phyloP scores from a whole-genome alignment of 2,113 vertebrate genomes.

The Crypturellus undulatus region DNA sequence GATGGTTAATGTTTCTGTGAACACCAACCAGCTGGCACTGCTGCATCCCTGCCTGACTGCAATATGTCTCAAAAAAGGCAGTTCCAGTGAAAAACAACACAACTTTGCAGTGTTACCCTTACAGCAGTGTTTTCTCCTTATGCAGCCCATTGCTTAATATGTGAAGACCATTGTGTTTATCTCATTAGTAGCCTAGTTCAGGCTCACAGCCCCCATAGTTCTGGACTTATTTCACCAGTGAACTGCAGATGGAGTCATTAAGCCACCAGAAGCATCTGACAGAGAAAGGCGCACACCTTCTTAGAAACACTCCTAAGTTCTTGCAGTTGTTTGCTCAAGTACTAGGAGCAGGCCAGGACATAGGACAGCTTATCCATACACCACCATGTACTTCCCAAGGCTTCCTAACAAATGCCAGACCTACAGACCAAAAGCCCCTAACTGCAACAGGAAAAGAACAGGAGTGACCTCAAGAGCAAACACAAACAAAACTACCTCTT shows the following conservation, averaged over 20 bases:
- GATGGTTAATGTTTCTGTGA: neutral
- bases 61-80: neutral
- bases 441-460: neutral
- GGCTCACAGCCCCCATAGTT: neutral
- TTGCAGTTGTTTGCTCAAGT: neutral
- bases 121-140: neutral
- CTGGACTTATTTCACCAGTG: constrained; percentile 54
- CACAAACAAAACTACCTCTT: neutral
- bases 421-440: neutral
- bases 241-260: constrained; percentile 77
- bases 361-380: neutral
- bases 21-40: neutral
- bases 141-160: neutral
- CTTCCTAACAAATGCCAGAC: neutral
- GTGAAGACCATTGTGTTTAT: neutral
- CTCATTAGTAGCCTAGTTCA: neutral
- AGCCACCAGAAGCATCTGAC: constrained; percentile 16
- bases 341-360: neutral
- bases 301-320: neutral
- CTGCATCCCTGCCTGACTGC: neutral
- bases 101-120: neutral
- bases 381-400: neutral
- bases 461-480: neutral
- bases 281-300: neutral
- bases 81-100: neutral